A percentile compares a stretch with the other conserved stretches of the same genome.
Evolutionary conservation across 2,113 vertebrate genomes (phyloP).

Genomic region (Mixornis gularis): DNA sequence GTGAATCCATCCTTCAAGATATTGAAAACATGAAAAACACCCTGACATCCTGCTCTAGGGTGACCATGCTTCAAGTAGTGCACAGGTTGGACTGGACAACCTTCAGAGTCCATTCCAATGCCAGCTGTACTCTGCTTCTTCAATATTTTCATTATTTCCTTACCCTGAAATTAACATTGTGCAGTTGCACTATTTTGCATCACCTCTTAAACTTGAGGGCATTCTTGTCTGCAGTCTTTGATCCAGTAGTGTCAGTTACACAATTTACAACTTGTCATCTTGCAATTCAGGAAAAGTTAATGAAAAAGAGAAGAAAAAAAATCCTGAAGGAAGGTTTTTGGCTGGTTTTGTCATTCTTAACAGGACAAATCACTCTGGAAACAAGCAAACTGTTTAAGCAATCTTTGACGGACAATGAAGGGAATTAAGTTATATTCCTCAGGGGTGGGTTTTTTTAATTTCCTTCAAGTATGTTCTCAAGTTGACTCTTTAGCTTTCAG

Average conservation of each 20-base stretch:
- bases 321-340: not conserved
- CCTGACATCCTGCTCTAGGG: not conserved
- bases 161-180: not conserved
- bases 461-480: not conserved
- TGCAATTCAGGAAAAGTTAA: not conserved
- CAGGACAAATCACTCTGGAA: not conserved
- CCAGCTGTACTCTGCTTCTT: not conserved
- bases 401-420: not conserved
- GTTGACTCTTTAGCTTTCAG: not conserved
- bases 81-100: not conserved
- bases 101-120: not conserved
- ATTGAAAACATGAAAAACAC: not conserved
- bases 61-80: rapidly evolving
- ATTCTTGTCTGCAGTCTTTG: not conserved
- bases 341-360: not conserved
- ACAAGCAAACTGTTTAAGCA: not conserved
- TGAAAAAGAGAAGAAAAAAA: not conserved
- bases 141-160: not conserved
- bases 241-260: not conserved
- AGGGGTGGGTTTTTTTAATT: not conserved
- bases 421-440: not conserved
- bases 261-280: not conserved
- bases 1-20: not conserved
- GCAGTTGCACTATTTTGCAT: not conserved
- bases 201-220: not conserved